These are phyloP conservation scores for Nomada goodeniana DNA, from an alignment of 2,888 invertebrate genomes.

Conservation along the genomic window DNA sequence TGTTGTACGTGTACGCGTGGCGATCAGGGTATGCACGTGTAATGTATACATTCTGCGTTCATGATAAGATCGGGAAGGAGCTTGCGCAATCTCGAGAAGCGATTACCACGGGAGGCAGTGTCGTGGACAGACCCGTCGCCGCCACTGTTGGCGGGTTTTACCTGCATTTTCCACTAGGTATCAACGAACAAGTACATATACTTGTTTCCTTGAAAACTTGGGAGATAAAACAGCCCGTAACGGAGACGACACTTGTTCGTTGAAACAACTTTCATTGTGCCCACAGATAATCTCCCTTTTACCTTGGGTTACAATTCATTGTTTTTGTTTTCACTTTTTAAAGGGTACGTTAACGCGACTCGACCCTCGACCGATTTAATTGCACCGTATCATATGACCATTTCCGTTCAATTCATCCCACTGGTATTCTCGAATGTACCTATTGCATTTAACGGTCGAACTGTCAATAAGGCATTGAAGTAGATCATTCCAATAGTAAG, in stretches of 20 bases:
- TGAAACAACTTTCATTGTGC: not conserved
- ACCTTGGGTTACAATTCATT: not conserved
- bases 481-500: not conserved
- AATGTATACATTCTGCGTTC: conserved; percentile 46
- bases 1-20: conserved; percentile 1
- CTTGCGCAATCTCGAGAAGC: conserved; percentile 73
- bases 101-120: conserved; percentile 65
- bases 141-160: conserved; percentile 40
- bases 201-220: not conserved
- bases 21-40: conserved; percentile 28
- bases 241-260: not conserved
- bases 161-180: conserved; percentile 13
- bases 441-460: not conserved
- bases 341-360: not conserved
- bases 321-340: not conserved
- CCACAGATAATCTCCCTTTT: not conserved
- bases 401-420: too few species aligned
- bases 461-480: not conserved
- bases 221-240: not conserved
- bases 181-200: not conserved
- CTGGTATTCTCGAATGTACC: too few species aligned
- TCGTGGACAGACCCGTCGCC: conserved; percentile 63
- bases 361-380: not conserved
- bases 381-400: not conserved
- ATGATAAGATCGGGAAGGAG: conserved; percentile 71